Conservation (phyloP, 2,113 vertebrate species). For the Saccopteryx bilineata region DNA sequence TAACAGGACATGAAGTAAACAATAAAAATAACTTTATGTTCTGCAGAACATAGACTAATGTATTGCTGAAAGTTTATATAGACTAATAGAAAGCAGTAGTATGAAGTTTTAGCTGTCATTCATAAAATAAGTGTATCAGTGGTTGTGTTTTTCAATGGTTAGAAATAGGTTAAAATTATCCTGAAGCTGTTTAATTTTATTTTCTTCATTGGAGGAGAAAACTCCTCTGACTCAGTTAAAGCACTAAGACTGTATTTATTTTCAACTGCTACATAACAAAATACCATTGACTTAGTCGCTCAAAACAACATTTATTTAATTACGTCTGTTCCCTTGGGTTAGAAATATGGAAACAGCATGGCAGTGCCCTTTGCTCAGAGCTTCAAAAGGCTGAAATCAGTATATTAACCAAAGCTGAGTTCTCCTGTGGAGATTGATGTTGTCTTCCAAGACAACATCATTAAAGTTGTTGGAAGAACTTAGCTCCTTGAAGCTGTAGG, state of each 20-base stretch:
- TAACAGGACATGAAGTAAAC: neutral
- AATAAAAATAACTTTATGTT: neutral
- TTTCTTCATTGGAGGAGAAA: neutral
- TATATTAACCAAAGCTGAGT: neutral
- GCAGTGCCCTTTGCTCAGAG: neutral
- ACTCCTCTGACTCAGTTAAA: neutral
- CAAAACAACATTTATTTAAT: neutral
- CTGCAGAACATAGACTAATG: neutral
- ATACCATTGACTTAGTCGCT: neutral
- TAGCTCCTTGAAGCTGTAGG: neutral
- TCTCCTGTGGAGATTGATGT: neutral
- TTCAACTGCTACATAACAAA: conserved; percentile 42
- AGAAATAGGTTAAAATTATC: neutral
- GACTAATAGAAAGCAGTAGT: neutral
- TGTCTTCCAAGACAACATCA: conserved; percentile 2
- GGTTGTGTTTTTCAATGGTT: neutral
- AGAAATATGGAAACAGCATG: neutral
- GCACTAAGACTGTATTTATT: neutral
- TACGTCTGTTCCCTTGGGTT: conserved; percentile 1
- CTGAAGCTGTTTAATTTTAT: neutral
- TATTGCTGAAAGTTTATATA: neutral
- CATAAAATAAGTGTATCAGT: neutral
- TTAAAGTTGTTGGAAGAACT: neutral
- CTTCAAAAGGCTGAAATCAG: neutral
- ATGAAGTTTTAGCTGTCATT: neutral